Conservation (phyloP, 2,113 vertebrate species). For the Isichthys henryi region DNA sequence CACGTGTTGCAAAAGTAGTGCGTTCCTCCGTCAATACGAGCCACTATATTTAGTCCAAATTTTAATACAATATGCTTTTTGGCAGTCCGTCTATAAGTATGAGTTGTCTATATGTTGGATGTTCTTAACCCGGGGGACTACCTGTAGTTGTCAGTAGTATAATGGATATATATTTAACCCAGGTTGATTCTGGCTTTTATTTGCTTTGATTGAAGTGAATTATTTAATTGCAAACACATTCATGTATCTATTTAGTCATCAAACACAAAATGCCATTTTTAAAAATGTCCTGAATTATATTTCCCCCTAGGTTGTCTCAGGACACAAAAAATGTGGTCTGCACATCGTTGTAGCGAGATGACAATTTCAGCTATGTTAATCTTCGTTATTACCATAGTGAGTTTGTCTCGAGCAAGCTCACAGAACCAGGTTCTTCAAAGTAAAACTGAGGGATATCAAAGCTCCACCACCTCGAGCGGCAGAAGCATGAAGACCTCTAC, state of each 20-base stretch:
- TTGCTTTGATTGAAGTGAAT: neutral
- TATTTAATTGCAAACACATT: neutral
- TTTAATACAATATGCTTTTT: neutral
- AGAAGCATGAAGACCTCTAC: neutral
- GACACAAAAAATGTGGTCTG: neutral
- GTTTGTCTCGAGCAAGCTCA: neutral
- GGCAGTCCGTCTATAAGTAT: neutral
- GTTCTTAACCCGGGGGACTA: neutral
- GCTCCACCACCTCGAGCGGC: neutral
- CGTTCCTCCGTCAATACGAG: neutral
- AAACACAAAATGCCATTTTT: neutral
- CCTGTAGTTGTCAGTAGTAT: neutral
- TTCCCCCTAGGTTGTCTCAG: neutral
- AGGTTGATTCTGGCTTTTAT: neutral
- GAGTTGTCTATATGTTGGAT: neutral
- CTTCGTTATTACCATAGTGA: neutral
- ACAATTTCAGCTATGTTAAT: neutral
- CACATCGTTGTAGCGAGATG: neutral
- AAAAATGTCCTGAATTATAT: neutral
- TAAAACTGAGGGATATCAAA: neutral
- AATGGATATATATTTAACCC: neutral
- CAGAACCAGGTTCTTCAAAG: neutral
- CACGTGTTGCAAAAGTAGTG: neutral
- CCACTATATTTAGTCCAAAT: neutral
- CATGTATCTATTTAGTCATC: neutral